Evolutionary conservation across 2,888 invertebrate genomes (phyloP), one percentile per base, ranked within the genome.

Genomic region (Zygothrica quintamaculata): DNA sequence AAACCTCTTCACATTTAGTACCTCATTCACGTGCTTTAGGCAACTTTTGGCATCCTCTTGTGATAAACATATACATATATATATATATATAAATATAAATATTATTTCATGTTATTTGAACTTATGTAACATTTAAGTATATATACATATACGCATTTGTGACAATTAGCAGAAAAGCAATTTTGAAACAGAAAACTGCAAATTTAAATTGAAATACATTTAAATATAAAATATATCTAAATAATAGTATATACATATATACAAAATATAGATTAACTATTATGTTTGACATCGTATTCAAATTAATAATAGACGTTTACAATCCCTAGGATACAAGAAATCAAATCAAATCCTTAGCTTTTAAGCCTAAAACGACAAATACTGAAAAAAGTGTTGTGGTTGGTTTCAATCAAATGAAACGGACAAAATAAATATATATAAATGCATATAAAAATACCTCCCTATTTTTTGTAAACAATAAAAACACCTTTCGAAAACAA

Each of bases 91-190:
- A 46, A 52, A 56, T 37, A 58, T 39, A 43, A 47, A 40, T 56
- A 70, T 65, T 77, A 80, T 61, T 80, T 77, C 55, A 4, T 26
- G 42, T 55, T 48, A 46, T 13, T 48, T 29, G 36, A 13, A 31
- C 13, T 67, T 50, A 71, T 56, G 77, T 79, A 80, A 29, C 1
- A 26, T 26, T 4, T 26, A 26, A 6, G 26, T 26, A 8, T 6
- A 26, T 26, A 26, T 26, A 26, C 8, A 61, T 48, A 59, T 48
- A 46, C 18, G 48, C 34, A 50, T 16, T 77, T 80, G 80, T 80
- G 84, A 84, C 74, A 84, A 85, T 85, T 82, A 79, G 68, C 56
- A 58, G 46, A 84, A 29, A 80, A 80, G 80, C 86, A 80, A 80
- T 80, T 62, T 80, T 71, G n/a, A n/a, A n/a, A n/a, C n/a, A n/a